phyloP scores from a whole-genome alignment of 2,888 invertebrate species.

The Zaprionus bogoriensis region DNA sequence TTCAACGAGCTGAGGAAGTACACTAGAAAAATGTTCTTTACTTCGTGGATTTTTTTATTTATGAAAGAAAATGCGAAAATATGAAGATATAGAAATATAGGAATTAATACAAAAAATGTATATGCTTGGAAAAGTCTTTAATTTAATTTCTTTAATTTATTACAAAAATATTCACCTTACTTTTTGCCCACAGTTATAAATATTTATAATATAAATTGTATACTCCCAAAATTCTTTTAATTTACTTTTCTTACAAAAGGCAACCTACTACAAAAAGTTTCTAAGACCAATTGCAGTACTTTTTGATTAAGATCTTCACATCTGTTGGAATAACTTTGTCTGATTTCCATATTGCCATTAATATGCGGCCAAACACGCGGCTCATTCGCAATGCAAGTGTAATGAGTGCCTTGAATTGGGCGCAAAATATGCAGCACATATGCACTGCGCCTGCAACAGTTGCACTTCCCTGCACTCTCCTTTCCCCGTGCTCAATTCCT shows the following conservation, averaged over 20 bases:
- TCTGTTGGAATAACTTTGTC: background rate
- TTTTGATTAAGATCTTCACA: background rate
- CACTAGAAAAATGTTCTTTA: no score
- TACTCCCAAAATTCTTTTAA: no score
- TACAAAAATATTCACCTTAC: no score
- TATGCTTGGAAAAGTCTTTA: no score
- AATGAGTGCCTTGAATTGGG: constrained; percentile 44
- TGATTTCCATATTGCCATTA: constrained; percentile 1
- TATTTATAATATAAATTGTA: no score
- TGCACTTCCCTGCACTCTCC: background rate
- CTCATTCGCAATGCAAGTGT: constrained; percentile 52
- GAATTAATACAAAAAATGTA: no score
- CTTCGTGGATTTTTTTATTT: no score
- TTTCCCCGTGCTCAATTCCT: background rate
- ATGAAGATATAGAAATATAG: no score
- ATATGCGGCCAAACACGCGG: background rate
- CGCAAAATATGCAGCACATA: constrained; percentile 24
- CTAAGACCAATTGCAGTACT: background rate
- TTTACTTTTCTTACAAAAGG: no score
- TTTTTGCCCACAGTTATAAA: no score
- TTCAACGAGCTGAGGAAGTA: background rate
- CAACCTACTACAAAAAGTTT: background rate
- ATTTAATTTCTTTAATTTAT: no score
- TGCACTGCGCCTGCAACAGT: background rate
- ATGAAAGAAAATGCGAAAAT: no score